These are phyloP conservation scores for Prionailurus bengalensis DNA, from an alignment of 2,113 vertebrate genomes.

Conservation along the genomic window DNA sequence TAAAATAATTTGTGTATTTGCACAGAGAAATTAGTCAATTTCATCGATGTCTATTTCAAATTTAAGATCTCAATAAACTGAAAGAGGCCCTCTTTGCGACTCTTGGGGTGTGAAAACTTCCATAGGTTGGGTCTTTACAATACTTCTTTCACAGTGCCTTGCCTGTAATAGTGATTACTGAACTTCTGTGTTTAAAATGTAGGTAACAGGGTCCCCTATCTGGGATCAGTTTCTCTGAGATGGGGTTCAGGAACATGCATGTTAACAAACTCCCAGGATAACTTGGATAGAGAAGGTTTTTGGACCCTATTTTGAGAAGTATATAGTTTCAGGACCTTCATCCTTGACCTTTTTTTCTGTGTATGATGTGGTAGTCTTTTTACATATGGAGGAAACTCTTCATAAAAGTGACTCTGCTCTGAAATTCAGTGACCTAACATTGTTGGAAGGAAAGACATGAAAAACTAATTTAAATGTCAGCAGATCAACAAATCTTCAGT, in stretches of 20 bases:
- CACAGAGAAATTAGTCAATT: conserved; percentile 31
- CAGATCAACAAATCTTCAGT: conserved; percentile 67
- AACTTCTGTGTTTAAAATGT: conserved; percentile 44
- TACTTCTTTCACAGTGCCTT: background rate
- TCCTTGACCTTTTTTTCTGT: background rate
- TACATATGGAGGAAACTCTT: conserved; percentile 26
- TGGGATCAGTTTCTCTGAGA: background rate
- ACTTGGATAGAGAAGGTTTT: background rate
- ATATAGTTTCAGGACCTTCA: background rate
- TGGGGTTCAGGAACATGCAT: background rate
- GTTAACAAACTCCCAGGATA: background rate
- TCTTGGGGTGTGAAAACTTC: background rate
- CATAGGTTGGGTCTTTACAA: background rate
- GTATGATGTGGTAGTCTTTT: background rate
- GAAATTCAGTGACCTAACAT: conserved; percentile 77
- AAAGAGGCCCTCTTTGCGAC: background rate
- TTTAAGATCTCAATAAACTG: background rate
- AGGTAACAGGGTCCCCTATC: background rate
- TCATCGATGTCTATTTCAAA: conserved; percentile 13
- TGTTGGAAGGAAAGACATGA: conserved; percentile 55
- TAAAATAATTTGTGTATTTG: background rate
- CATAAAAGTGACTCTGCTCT: conserved; percentile 50
- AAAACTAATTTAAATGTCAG: conserved; percentile 79
- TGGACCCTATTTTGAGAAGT: background rate
- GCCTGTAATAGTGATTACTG: background rate